Percentiles rank a stretch among this genome's conserved stretches.
These are phyloP conservation scores for Telenomus remus DNA, from an alignment of 1,140 invertebrate genomes.

Conservation along the genomic window DNA sequence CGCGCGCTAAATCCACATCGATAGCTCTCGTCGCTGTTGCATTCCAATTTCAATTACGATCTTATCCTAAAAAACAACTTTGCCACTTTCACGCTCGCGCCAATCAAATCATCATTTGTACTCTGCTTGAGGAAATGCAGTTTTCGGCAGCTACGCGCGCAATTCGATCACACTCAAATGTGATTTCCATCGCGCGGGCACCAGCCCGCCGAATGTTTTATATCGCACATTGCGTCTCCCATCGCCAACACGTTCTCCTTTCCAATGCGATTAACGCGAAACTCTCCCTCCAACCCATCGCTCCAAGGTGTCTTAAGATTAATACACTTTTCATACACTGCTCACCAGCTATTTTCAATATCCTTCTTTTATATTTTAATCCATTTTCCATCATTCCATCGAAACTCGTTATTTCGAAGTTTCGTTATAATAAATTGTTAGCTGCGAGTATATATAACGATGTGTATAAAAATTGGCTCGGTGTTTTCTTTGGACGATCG, in stretches of 20 bases:
- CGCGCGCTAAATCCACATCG: constrained; percentile 25
- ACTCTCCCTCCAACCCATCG: too few species aligned
- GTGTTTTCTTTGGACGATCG: background rate
- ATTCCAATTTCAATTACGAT: constrained; percentile 53
- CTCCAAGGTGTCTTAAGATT: too few species aligned
- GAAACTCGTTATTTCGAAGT: too few species aligned
- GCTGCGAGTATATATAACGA: too few species aligned
- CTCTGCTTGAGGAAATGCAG: constrained; percentile 43
- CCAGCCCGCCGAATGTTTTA: too few species aligned
- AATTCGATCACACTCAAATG: constrained; percentile 22
- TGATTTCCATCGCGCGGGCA: background rate
- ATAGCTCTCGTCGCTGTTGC: constrained; percentile 13
- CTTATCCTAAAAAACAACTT: constrained; percentile 37
- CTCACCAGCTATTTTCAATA: too few species aligned
- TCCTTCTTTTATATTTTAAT: too few species aligned
- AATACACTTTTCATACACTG: too few species aligned
- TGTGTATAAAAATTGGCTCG: background rate
- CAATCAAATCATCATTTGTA: constrained; percentile 49
- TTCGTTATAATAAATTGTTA: too few species aligned
- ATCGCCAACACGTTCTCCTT: constrained; percentile 6
- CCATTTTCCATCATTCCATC: too few species aligned
- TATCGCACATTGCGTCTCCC: too few species aligned
- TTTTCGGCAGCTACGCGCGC: constrained; percentile 26
- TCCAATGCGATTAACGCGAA: constrained; percentile 1
- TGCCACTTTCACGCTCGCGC: constrained; percentile 17